These are phyloP conservation scores for Apus apus DNA, from an alignment of 2,113 vertebrate species.

Conservation along the genomic window DNA sequence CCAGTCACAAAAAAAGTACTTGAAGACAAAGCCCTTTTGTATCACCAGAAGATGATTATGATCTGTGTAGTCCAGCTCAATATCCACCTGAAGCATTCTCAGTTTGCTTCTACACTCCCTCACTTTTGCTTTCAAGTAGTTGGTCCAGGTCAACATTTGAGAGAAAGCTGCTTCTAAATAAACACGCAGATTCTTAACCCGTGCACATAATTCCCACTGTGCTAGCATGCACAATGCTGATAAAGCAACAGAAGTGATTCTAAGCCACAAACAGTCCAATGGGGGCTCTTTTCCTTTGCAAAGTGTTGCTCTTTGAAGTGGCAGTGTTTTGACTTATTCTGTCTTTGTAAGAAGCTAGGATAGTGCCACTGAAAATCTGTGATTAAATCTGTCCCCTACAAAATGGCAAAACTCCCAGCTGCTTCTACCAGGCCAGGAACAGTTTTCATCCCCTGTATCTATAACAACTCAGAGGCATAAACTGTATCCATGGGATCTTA, in stretches of 20 bases:
- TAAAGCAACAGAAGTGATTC: neutral
- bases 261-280: neutral
- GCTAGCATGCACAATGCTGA: neutral
- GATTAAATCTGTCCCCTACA: neutral
- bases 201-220: neutral
- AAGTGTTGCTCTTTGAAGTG: neutral
- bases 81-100: neutral
- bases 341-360: neutral
- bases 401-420: slow-evolving; percentile 1
- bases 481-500: neutral
- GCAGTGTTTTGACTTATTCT: neutral
- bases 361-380: neutral
- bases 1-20: neutral
- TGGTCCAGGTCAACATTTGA: neutral
- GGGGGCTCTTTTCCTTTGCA: neutral
- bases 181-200: neutral
- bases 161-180: neutral
- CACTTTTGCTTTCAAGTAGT: neutral
- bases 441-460: neutral
- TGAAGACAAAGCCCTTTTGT: slow-evolving; percentile 57
- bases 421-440: neutral
- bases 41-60: slow-evolving; percentile 25
- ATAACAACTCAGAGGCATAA: slow-evolving; percentile 10
- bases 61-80: slow-evolving; percentile 39
- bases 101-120: neutral